Evolutionary conservation across 2,797 vertebrate species (phyloP), one percentile per base, ranked within the genome.

Genomic region (Dipus sagitta): DNA sequence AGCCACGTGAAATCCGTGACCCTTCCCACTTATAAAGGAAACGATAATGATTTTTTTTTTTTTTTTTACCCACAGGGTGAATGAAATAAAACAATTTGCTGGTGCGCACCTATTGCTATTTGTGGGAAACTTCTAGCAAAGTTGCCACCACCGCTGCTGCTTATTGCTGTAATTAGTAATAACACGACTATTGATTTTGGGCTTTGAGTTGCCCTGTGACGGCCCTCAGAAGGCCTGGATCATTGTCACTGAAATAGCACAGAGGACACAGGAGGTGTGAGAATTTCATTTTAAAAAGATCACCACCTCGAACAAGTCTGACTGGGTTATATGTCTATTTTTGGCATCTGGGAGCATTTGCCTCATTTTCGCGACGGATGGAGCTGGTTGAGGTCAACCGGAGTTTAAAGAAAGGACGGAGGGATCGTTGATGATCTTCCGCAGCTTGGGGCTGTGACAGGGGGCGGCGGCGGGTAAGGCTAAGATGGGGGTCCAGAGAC

Each of bases 161-260:
- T 38, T 38, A 18, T 65, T 72, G 62, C 26, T 20, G 30, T 23
- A 54, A 74, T 60, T 68, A 67, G 34, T 23, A 15, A 23, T 17
- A 74, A 74, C 12, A 18, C 3, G 6, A 64, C 42, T 28, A 54
- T 21, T 74, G 64, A 64, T 84, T 82, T 54, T 75, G 24, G 91
- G 67, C 38, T 12, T 78, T 90, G 6, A 2, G 17, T n/a, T 75
- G 86, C 32, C 65, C 64, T 54, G 23, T 9, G 7, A 30, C 15
- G 38, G 68, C 52, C 54, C 84, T 23, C 38, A 74, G 52, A 86
- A 93, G 84, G 62, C 47, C 3, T 24, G 30, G n/a, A 42, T 93
- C 30, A n/a, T 89, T 77, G 60, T 95, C 28, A 74, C 14, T 70
- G 32, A 95, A 82, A 78, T 24, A 75, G 3, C 3, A 38, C 54